Percentiles rank a stretch among this genome's conserved stretches.
phyloP scores from a whole-genome alignment of 1,140 invertebrate genomes.

The Drosophila subpulchrella region DNA sequence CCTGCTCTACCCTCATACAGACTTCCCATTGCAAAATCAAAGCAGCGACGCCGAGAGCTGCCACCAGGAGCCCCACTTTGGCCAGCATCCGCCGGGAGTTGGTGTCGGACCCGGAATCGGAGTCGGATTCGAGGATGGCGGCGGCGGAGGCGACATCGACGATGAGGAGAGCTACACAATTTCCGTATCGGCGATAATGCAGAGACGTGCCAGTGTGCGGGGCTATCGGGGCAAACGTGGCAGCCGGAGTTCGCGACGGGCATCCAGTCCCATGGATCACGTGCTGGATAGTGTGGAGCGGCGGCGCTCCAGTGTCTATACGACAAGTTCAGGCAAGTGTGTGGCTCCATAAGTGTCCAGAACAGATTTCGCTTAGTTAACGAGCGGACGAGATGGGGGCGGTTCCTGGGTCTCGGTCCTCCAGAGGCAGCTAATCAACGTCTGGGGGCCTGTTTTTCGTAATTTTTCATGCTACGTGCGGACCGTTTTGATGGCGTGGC shows the following conservation, averaged over 20 bases:
- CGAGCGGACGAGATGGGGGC: slow-evolving; percentile 37
- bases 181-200: slow-evolving; percentile 92
- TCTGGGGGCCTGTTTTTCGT: slow-evolving; percentile 52
- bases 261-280: slow-evolving; percentile 90
- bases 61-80: slow-evolving; percentile 39
- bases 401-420: slow-evolving; percentile 14
- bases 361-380: slow-evolving; percentile 61
- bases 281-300: slow-evolving; percentile 85
- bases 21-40: slow-evolving; percentile 66
- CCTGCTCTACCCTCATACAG: slow-evolving; percentile 20
- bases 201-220: slow-evolving; percentile 88
- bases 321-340: slow-evolving; percentile 93
- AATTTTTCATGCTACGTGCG: slow-evolving; percentile 70
- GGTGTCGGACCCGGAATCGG: slow-evolving; percentile 47
- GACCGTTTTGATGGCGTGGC: slow-evolving; percentile 41
- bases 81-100: slow-evolving; percentile 9
- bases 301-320: slow-evolving; percentile 91
- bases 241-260: slow-evolving; percentile 86
- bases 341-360: slow-evolving; percentile 35
- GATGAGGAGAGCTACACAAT: slow-evolving; percentile 93
- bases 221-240: slow-evolving; percentile 86
- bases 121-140: slow-evolving; percentile 24
- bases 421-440: slow-evolving; percentile 56
- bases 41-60: slow-evolving; percentile 67
- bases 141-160: slow-evolving; percentile 57